These are phyloP conservation scores for Lamellibrachia luymesi DNA, from an alignment of 1,140 invertebrate species.

Conservation along the genomic window DNA sequence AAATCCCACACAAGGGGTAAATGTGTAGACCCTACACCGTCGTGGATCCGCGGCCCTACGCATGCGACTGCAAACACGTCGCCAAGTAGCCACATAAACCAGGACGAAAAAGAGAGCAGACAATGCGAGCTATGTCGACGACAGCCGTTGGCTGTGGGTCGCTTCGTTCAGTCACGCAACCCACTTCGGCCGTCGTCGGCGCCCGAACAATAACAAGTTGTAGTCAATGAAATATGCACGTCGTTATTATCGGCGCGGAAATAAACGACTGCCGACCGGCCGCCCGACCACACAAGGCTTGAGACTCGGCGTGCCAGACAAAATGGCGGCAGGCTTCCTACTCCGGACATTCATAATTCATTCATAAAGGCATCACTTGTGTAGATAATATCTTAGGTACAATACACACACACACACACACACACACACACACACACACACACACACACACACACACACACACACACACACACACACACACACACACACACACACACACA, in stretches of 20 bases:
- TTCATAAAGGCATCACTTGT: not conserved
- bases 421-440: too few relatives aligned
- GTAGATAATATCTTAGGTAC: not conserved
- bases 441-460: too few relatives aligned
- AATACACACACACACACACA: too few relatives aligned
- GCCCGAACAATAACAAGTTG: not conserved
- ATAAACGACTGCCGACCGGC: not conserved
- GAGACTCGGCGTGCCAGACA: not conserved
- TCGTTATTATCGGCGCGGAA: not conserved
- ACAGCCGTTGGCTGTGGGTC: not conserved
- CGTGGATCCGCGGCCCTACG: not conserved
- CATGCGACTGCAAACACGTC: not conserved
- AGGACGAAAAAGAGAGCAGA: not conserved
- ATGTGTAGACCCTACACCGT: not conserved
- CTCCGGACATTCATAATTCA: not conserved
- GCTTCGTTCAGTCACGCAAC: not conserved
- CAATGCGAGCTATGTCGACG: not conserved
- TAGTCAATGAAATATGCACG: conserved; percentile 1
- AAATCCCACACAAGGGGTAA: not conserved
- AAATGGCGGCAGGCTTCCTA: not conserved
- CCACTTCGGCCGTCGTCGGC: not conserved
- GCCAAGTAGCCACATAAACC: not conserved
- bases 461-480: too few relatives aligned
- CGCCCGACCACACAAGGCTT: not conserved
- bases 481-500: not conserved